These are phyloP conservation scores for Apis florea DNA, from an alignment of 1,140 invertebrate genomes.

Conservation along the genomic window DNA sequence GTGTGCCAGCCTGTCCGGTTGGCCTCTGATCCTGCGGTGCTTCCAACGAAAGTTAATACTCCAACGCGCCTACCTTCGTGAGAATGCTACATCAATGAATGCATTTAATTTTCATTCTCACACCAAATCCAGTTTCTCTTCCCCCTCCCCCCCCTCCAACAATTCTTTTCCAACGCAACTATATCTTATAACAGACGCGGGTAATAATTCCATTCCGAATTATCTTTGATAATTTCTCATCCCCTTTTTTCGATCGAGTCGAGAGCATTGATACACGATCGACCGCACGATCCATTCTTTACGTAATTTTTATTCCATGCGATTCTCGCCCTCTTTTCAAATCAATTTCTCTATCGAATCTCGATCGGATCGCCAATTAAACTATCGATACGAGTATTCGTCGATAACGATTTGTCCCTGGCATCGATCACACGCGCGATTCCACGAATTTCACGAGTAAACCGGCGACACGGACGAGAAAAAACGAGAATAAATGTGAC, in stretches of 20 bases:
- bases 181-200: neutral
- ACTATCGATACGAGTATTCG: conserved; percentile 27
- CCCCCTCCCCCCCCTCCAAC: neutral
- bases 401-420: conserved; percentile 42
- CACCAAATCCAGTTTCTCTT: conserved; percentile 5
- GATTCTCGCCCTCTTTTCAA: neutral
- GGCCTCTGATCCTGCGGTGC: conserved; percentile 24
- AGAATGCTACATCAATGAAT: conserved; percentile 32
- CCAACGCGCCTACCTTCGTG: conserved; percentile 29
- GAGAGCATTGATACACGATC: neutral
- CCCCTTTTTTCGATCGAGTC: too few relatives aligned
- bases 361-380: conserved; percentile 1
- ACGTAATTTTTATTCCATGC: neutral
- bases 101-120: conserved; percentile 29
- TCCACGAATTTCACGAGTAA: conserved; percentile 31
- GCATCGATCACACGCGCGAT: neutral
- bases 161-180: neutral
- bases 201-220: neutral
- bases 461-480: conserved; percentile 13
- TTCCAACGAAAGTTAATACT: conserved; percentile 59
- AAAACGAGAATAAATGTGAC: too few relatives aligned
- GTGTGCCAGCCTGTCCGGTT: conserved; percentile 30
- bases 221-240: too few relatives aligned
- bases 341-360: neutral
- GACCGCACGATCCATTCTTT: neutral